Conservation (phyloP, 2,797 vertebrate species). For the Tragelaphus eurycerus region DNA sequence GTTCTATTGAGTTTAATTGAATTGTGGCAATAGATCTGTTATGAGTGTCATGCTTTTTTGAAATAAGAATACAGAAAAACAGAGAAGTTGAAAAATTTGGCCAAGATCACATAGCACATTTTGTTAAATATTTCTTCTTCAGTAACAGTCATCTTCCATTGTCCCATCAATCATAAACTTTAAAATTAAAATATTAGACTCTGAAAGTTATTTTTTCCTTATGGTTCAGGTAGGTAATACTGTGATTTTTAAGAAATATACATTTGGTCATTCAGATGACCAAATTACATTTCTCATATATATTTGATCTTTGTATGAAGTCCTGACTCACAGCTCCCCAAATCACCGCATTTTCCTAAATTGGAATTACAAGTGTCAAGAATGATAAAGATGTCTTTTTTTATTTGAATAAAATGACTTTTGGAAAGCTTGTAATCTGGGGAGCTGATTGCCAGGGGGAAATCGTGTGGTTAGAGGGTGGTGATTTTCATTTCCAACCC, state of each 20-base stretch:
- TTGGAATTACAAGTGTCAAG: background rate
- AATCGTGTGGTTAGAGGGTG: background rate
- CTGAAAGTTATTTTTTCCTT: background rate
- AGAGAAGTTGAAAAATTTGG: background rate
- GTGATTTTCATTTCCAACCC: background rate
- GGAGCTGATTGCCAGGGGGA: background rate
- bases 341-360: background rate
- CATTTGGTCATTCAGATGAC: background rate
- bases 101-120: background rate
- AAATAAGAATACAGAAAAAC: background rate
- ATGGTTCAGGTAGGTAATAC: background rate
- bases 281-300: background rate
- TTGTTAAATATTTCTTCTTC: background rate
- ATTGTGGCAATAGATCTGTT: background rate
- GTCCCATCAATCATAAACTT: background rate
- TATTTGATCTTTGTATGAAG: background rate
- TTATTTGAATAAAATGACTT: background rate
- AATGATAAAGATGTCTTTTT: background rate
- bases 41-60: background rate
- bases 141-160: background rate
- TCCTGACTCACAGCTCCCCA: background rate
- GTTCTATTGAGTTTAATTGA: background rate
- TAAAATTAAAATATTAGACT: background rate
- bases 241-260: background rate
- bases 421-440: background rate